Percentiles rank a stretch among this genome's conserved stretches.
Conservation (phyloP, 2,888 invertebrate genomes). For the Spicauda simplicius region DNA sequence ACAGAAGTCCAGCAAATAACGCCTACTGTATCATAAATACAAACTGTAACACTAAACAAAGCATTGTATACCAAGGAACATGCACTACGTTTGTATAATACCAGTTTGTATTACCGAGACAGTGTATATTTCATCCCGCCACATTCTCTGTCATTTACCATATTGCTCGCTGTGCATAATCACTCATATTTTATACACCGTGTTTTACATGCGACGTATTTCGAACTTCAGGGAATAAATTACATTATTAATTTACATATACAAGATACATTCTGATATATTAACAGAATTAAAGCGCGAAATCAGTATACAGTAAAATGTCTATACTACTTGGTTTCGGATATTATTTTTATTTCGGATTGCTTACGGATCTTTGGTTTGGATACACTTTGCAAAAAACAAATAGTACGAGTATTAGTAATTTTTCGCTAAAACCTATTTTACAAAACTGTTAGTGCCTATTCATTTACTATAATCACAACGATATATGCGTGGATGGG, state of each 20-base stretch:
- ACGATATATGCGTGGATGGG: too few relatives aligned
- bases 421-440: too few relatives aligned
- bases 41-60: neutral
- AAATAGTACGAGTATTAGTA: too few relatives aligned
- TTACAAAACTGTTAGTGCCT: too few relatives aligned
- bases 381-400: too few relatives aligned
- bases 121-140: conserved; percentile 28
- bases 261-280: conserved; percentile 3
- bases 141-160: conserved; percentile 36
- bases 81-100: conserved; percentile 11
- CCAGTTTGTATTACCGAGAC: conserved; percentile 14
- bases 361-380: too few relatives aligned
- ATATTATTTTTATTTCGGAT: too few relatives aligned
- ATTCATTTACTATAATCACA: too few relatives aligned
- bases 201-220: conserved; percentile 29
- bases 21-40: neutral
- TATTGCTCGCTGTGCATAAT: conserved; percentile 34
- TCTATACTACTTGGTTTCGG: too few relatives aligned
- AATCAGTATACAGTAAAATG: neutral
- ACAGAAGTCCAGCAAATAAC: too few relatives aligned
- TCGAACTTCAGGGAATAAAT: conserved; percentile 30
- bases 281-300: neutral
- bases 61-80: neutral
- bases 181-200: conserved; percentile 36
- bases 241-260: conserved; percentile 24